Percentiles rank a stretch among this genome's conserved stretches.
Conservation (phyloP, 1,140 invertebrate species). For the Cyphomyrmex costatus region DNA sequence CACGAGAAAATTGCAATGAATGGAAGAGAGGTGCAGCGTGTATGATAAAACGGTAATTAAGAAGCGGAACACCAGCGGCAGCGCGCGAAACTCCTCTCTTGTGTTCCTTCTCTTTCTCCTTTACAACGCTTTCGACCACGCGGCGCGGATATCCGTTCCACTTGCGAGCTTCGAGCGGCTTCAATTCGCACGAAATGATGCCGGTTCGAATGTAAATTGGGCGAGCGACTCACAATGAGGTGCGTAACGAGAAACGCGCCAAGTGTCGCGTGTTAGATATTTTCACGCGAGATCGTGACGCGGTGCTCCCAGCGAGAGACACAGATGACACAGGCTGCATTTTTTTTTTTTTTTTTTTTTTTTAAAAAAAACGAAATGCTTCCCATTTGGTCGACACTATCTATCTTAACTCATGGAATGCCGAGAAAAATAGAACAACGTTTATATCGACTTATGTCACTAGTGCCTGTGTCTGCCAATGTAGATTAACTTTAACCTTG, state of each 20-base stretch:
- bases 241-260: not conserved
- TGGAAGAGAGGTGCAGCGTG: conserved; percentile 11
- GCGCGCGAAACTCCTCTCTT: conserved; percentile 9
- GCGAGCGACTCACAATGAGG: conserved; percentile 28
- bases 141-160: conserved; percentile 67
- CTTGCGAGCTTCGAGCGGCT: conserved; percentile 50
- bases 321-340: too few relatives aligned
- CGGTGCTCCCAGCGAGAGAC: too few relatives aligned
- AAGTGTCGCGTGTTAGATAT: not conserved
- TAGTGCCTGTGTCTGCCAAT: too few relatives aligned
- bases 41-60: conserved; percentile 50
- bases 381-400: too few relatives aligned
- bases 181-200: conserved; percentile 54
- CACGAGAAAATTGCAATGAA: conserved; percentile 46
- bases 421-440: too few relatives aligned
- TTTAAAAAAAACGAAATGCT: too few relatives aligned
- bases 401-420: too few relatives aligned
- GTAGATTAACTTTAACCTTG: too few relatives aligned
- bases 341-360: too few relatives aligned
- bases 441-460: too few relatives aligned
- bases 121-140: conserved; percentile 16
- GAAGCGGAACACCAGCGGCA: conserved; percentile 27
- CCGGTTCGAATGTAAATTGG: not conserved
- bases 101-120: conserved; percentile 23
- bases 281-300: not conserved